These are phyloP conservation scores for Cynocephalus volans DNA, from an alignment of 2,113 vertebrate genomes.

Conservation along the genomic window DNA sequence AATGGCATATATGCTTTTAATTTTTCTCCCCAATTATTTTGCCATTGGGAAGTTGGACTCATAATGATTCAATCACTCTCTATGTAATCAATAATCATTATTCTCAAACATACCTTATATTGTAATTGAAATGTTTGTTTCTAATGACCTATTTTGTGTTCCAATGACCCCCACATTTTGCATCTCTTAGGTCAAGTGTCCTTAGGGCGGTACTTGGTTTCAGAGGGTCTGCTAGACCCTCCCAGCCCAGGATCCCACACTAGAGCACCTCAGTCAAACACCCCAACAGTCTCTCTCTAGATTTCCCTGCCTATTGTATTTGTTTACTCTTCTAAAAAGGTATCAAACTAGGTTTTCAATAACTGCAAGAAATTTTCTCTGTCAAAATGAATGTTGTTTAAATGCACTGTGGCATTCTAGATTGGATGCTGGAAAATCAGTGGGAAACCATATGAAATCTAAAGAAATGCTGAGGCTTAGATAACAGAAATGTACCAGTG, in stretches of 20 bases:
- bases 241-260: rapidly evolving
- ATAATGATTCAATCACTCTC: not conserved
- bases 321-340: not conserved
- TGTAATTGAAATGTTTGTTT: not conserved
- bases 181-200: not conserved
- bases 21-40: not conserved
- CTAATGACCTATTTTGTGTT: not conserved
- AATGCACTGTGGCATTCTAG: not conserved
- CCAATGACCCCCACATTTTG: not conserved
- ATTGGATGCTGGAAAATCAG: not conserved
- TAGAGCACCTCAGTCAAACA: not conserved
- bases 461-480: not conserved
- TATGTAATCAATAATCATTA: not conserved
- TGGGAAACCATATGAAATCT: not conserved
- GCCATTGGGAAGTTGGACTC: not conserved
- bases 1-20: not conserved
- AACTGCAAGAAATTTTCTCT: not conserved
- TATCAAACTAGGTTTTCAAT: not conserved
- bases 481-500: not conserved
- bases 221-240: not conserved
- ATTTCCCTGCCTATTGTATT: rapidly evolving
- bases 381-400: not conserved
- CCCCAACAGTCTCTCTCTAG: rapidly evolving
- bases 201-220: not conserved
- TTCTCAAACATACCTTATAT: not conserved